Conservation (phyloP, 2,797 vertebrate genomes). For the Cryptoblepharus egeriae region DNA sequence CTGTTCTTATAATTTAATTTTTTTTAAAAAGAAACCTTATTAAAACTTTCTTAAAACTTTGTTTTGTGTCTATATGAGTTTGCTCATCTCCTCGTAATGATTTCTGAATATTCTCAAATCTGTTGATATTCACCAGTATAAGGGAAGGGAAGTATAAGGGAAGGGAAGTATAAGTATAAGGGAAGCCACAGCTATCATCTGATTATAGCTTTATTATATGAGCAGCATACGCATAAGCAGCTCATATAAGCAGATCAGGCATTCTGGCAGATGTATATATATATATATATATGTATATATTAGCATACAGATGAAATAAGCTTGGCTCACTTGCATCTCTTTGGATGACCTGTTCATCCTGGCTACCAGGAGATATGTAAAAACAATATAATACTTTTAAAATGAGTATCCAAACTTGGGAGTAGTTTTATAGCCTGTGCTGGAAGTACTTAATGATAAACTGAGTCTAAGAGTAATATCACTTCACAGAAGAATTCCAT, state of each 20-base stretch:
- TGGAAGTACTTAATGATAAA: slow-evolving; percentile 64
- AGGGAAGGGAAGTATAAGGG: too few relatives aligned
- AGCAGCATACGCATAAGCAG: too few relatives aligned
- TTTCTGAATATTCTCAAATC: background rate
- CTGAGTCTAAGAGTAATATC: slow-evolving; percentile 55
- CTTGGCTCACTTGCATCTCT: background rate
- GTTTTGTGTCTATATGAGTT: background rate
- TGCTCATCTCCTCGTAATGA: background rate
- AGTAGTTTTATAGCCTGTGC: slow-evolving; percentile 52
- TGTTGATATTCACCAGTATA: background rate
- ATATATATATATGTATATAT: too few relatives aligned
- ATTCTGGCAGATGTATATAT: background rate
- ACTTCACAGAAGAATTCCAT: slow-evolving; percentile 72
- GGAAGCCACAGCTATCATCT: slow-evolving; percentile 14
- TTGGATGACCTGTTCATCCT: background rate
- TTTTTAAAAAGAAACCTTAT: too few relatives aligned
- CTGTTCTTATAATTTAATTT: background rate
- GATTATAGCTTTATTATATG: slow-evolving; percentile 24
- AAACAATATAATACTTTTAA: slow-evolving; percentile 9
- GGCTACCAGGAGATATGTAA: background rate
- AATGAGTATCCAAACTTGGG: slow-evolving; percentile 23
- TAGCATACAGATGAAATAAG: background rate
- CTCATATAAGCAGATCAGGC: slow-evolving; percentile 25
- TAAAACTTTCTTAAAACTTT: too few relatives aligned
- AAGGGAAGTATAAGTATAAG: slow-evolving; percentile 5